Base-by-base conservation (phyloP, 2,113 vertebrate species). In the Urocynchramus pylzowi region DNA sequence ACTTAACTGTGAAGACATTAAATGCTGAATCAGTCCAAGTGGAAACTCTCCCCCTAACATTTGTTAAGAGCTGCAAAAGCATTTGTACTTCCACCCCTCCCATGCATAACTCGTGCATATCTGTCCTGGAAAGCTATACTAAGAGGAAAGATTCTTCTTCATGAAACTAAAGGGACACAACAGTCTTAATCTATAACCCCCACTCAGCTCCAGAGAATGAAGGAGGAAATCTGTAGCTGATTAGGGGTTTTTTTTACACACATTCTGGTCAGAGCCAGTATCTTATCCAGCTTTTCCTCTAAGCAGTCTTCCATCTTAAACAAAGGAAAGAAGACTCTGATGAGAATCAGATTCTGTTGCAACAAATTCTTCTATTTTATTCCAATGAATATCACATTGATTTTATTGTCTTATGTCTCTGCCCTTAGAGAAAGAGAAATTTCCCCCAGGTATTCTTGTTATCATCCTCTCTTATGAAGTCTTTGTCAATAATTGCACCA, bases 401-500 rank as follows among this genome's bases (percentile, higher is more conserved):
- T 96, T 96, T 96, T 94, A 96, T 92, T 90, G 88, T 81, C 49
- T 71, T 88, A 49, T 56, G 23, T 80, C 9, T 94, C 69, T 68
- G 37, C 37, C 45, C 73, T 92, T 65, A 60, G 85, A 93, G 88
- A 89, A 92, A 92, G 30, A 92, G 85, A 96, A 90, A 89, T 96
- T 94, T 96, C 96, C 93, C 93, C 7, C 57, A 89, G 90, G 88
- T 97, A 90, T 86, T 86, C 68, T 70, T 86, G 53, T 77, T 93
- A 88, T 81, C 86, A 84, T 90, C 27, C 28, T 86, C 56, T 84
- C 49, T 95, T 96, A 94, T 81, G 69, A 96, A 96, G 60, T 75
- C 69, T 92, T 86, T 86, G 68, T 95, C 92, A 89, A 78, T 96
- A 96, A 95, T 88, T 94, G 90, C 77, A 84, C 52, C 45, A 64